Base-by-base conservation (phyloP, 2,888 invertebrate species). In the Willowsia nigromaculata region DNA sequence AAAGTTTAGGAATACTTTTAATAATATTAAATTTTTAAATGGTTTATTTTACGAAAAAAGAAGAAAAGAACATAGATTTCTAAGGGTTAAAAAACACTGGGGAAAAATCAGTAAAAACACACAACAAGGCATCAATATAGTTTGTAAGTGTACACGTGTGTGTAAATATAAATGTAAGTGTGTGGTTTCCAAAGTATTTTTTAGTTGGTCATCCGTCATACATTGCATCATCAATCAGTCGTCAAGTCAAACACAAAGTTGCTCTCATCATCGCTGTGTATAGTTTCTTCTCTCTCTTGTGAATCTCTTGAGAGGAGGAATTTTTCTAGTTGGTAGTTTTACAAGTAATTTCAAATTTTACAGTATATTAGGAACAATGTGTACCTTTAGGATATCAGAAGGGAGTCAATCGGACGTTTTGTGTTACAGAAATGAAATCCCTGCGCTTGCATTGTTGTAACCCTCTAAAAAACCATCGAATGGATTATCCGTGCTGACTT, bases 171-270 rank as follows among this genome's bases (percentile, higher is more conserved):
- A 33, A n/a, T 3, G 5, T 4, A 56, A 22, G 22, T 22, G 5
- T 22, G 22, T 22, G 56, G 4, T 22, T 18, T n/a, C 33, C 33
- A 15, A 0, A 65, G 30, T 4, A 56, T 3, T 25, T 30, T 27
- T 30, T 4, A n/a, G 5, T 65, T 65, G 15, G 65, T 65, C 65
- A 65, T 65, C 65, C 15, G 3, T 65, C 65, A 65, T 65, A 56
- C 4, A 56, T 9, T 62, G 15, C 65, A 65, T 65, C 65, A 37
- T 65, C 65, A 30, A 3, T 65, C 65, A 30, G 15, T 65, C 37
- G 65, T 65, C 33, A 62, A 62, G 62, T 62, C 27, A 62, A 50
- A 13, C n/a, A n/a, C n/a, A n/a, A n/a, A n/a, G n/a, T n/a, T n/a
- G 25, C 3, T 22, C 56, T 22, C 18, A 56, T 22, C 47, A 47